Evolutionary conservation across 2,888 invertebrate species (phyloP), one percentile per base, ranked within the genome.

Genomic region (Alloscopus bannaensis): DNA sequence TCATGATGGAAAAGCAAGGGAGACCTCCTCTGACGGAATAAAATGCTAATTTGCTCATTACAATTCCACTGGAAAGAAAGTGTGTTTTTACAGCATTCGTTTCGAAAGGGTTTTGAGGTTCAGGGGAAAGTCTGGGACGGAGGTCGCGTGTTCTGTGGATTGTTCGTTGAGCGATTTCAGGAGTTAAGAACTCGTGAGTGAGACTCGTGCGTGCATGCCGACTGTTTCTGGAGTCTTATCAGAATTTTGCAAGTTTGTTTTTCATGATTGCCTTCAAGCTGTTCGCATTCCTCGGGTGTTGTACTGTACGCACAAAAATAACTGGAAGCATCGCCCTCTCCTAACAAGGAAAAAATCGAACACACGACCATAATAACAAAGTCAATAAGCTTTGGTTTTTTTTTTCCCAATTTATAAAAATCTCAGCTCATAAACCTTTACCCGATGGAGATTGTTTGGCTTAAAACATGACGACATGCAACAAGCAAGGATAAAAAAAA

Each of bases 161-260:
- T 60, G 24, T 65, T 40, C 11, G 50, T 52, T 52, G 4, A 24
- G 66, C 24, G 52, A 8, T 50, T 40, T 69, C 59, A 20, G 29
- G 36, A 36, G 59, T 20, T 36, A 59, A 59, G n/a, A n/a, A n/a
- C 18, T 31, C 4, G 36, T 8, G 31, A 29, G 8, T n/a, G 31
- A 52, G 36, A 40, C 31, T 24, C 22, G n/a, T n/a, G 22, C 73
- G 66, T 73, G 73, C 73, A 45, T 73, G 72, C 52, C 55, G 42
- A 64, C 68, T 76, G 75, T 50, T 73, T 45, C 65, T 57, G 20
- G n/a, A 66, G 66, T 68, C 77, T 81, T 81, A 81, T 81, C 77
- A 71, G 68, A 81, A 72, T 81, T n/a, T 77, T 81, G 77, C 77
- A 81, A 80, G 73, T 75, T 81, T 80, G 81, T 81, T 83, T 83